Evolutionary conservation across 2,797 vertebrate genomes (phyloP).

Genomic region (Pseudochirops corinnae): DNA sequence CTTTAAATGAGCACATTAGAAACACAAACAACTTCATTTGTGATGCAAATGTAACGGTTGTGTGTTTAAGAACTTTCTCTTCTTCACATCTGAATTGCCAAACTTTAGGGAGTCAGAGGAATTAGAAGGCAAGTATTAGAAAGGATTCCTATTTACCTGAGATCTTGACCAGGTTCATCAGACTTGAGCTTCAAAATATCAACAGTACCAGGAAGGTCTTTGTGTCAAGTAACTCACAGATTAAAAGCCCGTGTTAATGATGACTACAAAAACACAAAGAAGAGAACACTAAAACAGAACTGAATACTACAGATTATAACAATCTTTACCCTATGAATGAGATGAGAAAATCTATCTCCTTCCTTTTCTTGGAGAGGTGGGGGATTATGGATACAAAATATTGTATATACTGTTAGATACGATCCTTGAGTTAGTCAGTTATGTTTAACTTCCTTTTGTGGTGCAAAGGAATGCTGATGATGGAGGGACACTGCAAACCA

Average conservation of each 20-base stretch:
- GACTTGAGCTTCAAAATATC: background rate
- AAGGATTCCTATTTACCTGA: background rate
- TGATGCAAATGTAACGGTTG: background rate
- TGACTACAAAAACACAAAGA: background rate
- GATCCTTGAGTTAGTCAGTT: too few relatives aligned
- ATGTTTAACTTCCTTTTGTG: too few relatives aligned
- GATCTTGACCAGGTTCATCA: background rate
- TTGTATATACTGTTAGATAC: too few relatives aligned
- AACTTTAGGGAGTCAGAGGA: background rate
- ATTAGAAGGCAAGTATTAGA: background rate
- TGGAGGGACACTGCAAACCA: background rate
- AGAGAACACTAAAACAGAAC: background rate
- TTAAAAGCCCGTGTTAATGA: background rate
- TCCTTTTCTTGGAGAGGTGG: background rate
- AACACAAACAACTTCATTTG: background rate
- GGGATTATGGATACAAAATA: too few relatives aligned
- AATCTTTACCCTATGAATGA: background rate
- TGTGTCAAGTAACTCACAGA: background rate
- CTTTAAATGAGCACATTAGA: background rate
- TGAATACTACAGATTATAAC: background rate
- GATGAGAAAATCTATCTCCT: background rate
- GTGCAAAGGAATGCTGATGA: too few relatives aligned
- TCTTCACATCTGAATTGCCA: background rate
- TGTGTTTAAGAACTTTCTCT: background rate
- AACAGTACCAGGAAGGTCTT: background rate